These are phyloP conservation scores for Noctua fimbriata DNA, from an alignment of 2,888 invertebrate species.

Conservation along the genomic window DNA sequence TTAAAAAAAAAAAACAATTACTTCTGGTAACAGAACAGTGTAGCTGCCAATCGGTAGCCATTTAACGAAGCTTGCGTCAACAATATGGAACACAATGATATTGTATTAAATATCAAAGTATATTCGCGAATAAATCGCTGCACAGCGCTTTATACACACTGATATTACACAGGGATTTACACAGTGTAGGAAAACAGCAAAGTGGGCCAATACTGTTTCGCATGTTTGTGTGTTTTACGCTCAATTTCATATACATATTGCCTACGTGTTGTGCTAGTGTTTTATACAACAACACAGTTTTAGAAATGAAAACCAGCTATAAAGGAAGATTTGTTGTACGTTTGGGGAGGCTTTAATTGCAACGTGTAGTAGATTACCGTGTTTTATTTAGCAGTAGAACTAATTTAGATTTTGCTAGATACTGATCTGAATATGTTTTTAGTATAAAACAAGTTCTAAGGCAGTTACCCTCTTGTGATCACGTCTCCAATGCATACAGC, in stretches of 20 bases:
- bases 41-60: background rate
- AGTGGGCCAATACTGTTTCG: constrained; percentile 56
- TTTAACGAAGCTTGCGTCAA: constrained; percentile 27
- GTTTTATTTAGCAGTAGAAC: constrained; percentile 32
- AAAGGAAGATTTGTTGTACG: constrained; percentile 49
- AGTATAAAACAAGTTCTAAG: background rate
- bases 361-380: constrained; percentile 13
- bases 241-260: constrained; percentile 59
- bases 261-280: constrained; percentile 35
- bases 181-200: constrained; percentile 47
- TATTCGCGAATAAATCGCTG: constrained; percentile 54
- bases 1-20: background rate
- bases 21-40: background rate
- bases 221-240: constrained; percentile 58
- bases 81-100: constrained; percentile 39
- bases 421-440: background rate
- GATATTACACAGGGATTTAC: constrained; percentile 57
- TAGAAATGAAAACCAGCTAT: constrained; percentile 56
- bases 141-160: constrained; percentile 40
- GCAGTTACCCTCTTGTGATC: constrained; percentile 12
- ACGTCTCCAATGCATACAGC: constrained; percentile 15
- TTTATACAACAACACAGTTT: constrained; percentile 56
- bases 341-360: constrained; percentile 52
- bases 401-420: background rate
- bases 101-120: constrained; percentile 56